Conservation (phyloP, 2,888 invertebrate species). For the Drosophila stalkeri region DNA sequence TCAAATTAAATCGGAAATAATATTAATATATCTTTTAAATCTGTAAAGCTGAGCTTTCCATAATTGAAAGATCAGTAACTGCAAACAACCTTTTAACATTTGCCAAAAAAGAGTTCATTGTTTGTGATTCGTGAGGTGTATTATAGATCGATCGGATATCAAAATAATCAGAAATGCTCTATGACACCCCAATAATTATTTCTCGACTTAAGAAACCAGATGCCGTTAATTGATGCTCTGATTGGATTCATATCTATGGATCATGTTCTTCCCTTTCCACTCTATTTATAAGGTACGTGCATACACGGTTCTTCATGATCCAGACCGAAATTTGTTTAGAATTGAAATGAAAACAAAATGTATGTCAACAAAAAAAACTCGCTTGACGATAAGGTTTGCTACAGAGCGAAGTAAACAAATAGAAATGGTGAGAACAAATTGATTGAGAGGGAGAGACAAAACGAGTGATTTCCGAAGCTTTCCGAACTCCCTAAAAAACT, state of each 20-base stretch:
- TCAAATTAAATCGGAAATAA: too few relatives aligned
- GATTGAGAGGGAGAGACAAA: background rate
- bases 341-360: constrained; percentile 46
- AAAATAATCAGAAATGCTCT: background rate
- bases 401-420: constrained; percentile 6
- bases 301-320: background rate
- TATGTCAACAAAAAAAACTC: background rate
- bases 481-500: background rate
- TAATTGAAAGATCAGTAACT: too few relatives aligned
- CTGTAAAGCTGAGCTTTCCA: too few relatives aligned
- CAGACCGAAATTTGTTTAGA: constrained; percentile 35
- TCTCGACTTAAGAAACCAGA: constrained; percentile 5
- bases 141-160: too few relatives aligned
- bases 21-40: too few relatives aligned
- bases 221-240: background rate
- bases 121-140: too few relatives aligned
- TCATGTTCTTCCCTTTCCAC: background rate
- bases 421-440: background rate
- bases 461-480: background rate
- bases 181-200: background rate
- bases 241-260: background rate
- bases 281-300: background rate
- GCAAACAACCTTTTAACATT: too few relatives aligned
- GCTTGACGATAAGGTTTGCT: constrained; percentile 11
- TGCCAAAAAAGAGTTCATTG: too few relatives aligned